phyloP scores from a whole-genome alignment of 2,888 invertebrate genomes.

The Megaustenia siamemsis region DNA sequence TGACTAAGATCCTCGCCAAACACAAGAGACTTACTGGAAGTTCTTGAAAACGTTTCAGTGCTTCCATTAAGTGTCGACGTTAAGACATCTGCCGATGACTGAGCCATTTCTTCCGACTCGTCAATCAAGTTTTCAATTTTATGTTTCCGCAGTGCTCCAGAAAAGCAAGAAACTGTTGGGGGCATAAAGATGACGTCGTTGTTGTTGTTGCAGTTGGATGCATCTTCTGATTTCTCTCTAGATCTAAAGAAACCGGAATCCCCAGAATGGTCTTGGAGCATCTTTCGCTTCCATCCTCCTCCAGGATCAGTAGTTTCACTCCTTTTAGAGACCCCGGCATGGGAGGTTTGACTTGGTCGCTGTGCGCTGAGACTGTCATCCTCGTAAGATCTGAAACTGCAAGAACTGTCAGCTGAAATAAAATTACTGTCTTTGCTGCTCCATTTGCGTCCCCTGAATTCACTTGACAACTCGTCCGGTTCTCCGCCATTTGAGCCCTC shows the following conservation, averaged over 20 bases:
- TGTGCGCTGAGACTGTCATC: neutral
- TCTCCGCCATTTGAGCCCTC: conserved; percentile 7
- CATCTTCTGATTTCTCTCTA: neutral
- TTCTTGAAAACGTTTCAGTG: too few species aligned
- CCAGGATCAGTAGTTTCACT: neutral
- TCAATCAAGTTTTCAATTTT: neutral
- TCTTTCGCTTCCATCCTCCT: neutral
- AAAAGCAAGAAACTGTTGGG: neutral
- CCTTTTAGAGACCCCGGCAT: neutral
- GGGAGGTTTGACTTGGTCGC: too few species aligned
- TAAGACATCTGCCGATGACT: too few species aligned
- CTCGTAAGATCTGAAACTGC: conserved; percentile 19
- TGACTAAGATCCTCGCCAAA: neutral
- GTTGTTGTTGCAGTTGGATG: neutral
- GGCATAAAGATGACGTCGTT: neutral
- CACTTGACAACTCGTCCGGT: too few species aligned
- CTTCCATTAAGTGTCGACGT: neutral
- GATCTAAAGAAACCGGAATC: conserved; percentile 8
- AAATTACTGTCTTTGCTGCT: conserved; percentile 27
- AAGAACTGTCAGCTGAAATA: conserved; percentile 12
- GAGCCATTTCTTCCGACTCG: neutral
- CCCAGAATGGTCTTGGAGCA: neutral
- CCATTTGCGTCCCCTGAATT: neutral
- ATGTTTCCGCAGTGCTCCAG: neutral
- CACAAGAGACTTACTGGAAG: neutral